Percentiles rank a stretch among this genome's conserved stretches.
Conservation (phyloP, 2,888 invertebrate genomes). For the Achlya flavicornis region DNA sequence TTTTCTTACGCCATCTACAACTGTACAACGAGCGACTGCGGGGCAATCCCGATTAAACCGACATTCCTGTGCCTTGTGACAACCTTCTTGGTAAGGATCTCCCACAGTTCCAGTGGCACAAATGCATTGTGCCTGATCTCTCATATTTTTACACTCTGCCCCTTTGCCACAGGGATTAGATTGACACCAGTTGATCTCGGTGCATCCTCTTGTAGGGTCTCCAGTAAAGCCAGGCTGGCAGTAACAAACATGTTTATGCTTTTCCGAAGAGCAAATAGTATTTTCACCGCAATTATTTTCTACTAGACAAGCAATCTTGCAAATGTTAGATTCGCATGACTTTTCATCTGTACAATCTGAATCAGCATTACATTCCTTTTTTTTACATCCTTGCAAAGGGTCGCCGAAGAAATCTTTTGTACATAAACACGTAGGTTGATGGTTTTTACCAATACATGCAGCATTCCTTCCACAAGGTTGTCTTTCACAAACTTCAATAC, state of each 20-base stretch:
- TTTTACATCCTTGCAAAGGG: conserved; percentile 90
- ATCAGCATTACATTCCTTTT: conserved; percentile 89
- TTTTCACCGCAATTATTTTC: conserved; percentile 94
- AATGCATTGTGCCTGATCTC: conserved; percentile 91
- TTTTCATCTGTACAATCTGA: conserved; percentile 92
- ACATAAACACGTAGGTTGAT: conserved; percentile 90
- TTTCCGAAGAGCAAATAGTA: conserved; percentile 92
- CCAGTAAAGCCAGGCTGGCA: conserved; percentile 96
- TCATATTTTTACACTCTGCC: conserved; percentile 90
- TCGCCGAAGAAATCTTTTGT: conserved; percentile 92
- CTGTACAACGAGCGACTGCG: conserved; percentile 89
- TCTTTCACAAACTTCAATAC: conserved; percentile 89
- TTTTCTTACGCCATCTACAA: conserved; percentile 88
- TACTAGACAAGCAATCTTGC: conserved; percentile 93
- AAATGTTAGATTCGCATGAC: conserved; percentile 91
- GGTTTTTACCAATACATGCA: conserved; percentile 88
- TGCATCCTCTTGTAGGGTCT: conserved; percentile 88
- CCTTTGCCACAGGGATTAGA: conserved; percentile 91
- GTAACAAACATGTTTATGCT: conserved; percentile 88
- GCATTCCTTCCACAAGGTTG: conserved; percentile 92
- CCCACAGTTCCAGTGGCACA: conserved; percentile 92
- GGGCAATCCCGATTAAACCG: conserved; percentile 91
- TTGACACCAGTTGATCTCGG: conserved; percentile 90
- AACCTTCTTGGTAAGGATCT: conserved; percentile 93
- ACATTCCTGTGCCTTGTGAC: conserved; percentile 92